Conservation (phyloP, 2,888 invertebrate species). For the Lacanobia wlatinum region DNA sequence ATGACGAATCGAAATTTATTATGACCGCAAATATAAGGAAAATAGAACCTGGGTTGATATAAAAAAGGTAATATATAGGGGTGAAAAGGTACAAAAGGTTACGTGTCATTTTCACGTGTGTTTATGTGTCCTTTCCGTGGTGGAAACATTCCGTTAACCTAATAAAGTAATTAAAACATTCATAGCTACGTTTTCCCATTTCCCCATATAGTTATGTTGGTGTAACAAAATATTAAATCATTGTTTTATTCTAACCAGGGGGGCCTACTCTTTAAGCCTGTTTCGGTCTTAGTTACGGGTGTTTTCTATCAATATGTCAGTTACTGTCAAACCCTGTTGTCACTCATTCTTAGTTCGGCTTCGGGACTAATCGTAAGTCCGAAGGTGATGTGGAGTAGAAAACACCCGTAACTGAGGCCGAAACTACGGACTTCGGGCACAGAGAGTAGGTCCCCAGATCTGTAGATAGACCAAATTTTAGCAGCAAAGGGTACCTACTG, state of each 20-base stretch:
- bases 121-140: background rate
- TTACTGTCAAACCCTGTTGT: too few species aligned
- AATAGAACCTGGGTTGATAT: conserved; percentile 28
- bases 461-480: background rate
- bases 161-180: conserved; percentile 2
- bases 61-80: conserved; percentile 13
- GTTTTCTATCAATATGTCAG: too few species aligned
- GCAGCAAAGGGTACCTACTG: background rate
- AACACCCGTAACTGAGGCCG: too few species aligned
- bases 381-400: too few species aligned
- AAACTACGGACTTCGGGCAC: too few species aligned
- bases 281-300: too few species aligned
- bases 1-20: conserved; percentile 62
- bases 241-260: background rate
- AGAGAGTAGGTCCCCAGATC: too few species aligned
- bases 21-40: conserved; percentile 53
- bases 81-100: conserved; percentile 15
- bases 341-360: too few species aligned
- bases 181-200: background rate
- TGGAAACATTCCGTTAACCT: conserved; percentile 5
- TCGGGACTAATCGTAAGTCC: too few species aligned
- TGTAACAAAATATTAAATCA: background rate
- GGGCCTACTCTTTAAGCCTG: too few species aligned
- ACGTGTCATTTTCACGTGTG: background rate
- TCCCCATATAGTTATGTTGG: background rate